Conservation (phyloP, 2,888 invertebrate genomes). For the Seira musarum region DNA sequence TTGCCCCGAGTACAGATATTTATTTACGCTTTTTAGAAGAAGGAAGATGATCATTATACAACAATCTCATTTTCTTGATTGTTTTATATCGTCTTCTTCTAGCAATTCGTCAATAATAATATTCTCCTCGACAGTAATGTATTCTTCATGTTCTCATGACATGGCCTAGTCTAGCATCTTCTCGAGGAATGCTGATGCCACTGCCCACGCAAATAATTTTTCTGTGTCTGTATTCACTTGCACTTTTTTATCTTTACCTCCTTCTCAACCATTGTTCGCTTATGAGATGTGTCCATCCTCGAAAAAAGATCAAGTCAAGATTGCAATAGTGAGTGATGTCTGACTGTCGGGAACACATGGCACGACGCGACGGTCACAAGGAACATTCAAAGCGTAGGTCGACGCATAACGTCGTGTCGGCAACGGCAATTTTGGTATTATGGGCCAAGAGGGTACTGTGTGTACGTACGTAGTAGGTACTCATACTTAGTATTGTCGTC, state of each 20-base stretch:
- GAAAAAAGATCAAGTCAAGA: not conserved
- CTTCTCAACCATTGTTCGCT: not conserved
- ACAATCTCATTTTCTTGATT: constrained; percentile 6
- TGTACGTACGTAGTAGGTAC: not conserved
- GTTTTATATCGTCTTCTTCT: not conserved
- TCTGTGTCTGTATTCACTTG: not conserved
- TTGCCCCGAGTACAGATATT: not conserved
- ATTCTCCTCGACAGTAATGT: not conserved
- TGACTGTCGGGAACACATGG: not conserved
- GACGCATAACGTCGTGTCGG: not conserved
- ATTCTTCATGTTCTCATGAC: not conserved
- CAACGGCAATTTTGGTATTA: not conserved
- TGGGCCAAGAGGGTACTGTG: constrained; percentile 35
- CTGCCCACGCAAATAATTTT: constrained; percentile 8
- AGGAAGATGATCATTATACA: constrained; percentile 4
- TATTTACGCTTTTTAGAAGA: not conserved
- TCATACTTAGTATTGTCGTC: not conserved
- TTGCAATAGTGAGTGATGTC: not conserved
- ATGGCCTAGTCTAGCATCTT: not conserved
- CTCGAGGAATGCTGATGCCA: not conserved
- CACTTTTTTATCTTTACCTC: constrained; percentile 4
- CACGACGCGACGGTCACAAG: too few relatives aligned
- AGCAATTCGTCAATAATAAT: not conserved
- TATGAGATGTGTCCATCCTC: not conserved
- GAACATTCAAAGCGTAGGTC: too few relatives aligned